These are phyloP conservation scores for Caenorhabditis japonica DNA, from an alignment of 2,888 invertebrate genomes.

Conservation along the genomic window DNA sequence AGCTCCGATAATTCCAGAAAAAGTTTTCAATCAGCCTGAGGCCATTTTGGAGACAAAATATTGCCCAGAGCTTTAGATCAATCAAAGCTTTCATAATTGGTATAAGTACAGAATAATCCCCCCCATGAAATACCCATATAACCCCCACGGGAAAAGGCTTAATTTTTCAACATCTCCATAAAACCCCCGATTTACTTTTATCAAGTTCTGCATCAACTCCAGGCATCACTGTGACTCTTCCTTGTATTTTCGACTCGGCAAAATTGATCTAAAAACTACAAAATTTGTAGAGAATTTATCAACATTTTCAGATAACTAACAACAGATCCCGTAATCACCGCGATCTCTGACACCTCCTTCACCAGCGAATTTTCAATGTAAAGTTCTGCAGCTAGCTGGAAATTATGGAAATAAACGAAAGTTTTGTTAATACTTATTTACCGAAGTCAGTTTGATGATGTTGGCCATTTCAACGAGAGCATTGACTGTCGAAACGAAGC, in stretches of 20 bases:
- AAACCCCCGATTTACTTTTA: too few species aligned
- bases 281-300: conserved; percentile 11
- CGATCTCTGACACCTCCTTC: conserved; percentile 37
- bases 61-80: too few species aligned
- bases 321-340: conserved; percentile 38
- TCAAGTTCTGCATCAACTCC: conserved; percentile 86
- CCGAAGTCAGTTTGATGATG: conserved; percentile 25
- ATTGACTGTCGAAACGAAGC: conserved; percentile 40
- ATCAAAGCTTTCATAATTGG: too few species aligned
- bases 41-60: too few species aligned
- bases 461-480: conserved; percentile 24
- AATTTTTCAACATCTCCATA: too few species aligned
- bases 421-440: neutral
- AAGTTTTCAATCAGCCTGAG: too few species aligned
- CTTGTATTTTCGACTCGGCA: conserved; percentile 79
- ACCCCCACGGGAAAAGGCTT: too few species aligned
- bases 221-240: conserved; percentile 84
- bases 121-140: too few species aligned
- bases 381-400: conserved; percentile 27
- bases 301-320: too few species aligned
- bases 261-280: conserved; percentile 79
- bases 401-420: neutral
- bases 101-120: too few species aligned
- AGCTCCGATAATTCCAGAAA: too few species aligned
- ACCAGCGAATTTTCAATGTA: conserved; percentile 12